Evolutionary conservation across 2,113 vertebrate genomes (phyloP), one percentile per base, ranked within the genome.

Genomic region (Callaeas wilsoni): DNA sequence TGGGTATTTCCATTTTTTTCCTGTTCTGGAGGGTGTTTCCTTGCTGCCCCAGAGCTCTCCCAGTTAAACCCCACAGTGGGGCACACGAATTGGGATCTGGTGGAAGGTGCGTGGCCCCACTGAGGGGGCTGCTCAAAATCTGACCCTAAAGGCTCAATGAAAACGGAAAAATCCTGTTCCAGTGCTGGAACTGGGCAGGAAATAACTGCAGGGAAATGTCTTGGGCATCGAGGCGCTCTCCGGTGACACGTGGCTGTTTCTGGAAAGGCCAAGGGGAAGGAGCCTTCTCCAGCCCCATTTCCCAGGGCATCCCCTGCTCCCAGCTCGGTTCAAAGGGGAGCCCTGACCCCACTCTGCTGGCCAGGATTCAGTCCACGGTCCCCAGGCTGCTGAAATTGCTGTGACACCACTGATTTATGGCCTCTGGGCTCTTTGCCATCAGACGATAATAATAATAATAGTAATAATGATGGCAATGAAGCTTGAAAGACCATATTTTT

Each of bases 361-460:
- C 74, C 46, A 64, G 49, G 69, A 5, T 13, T n/a, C 69, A 23
- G 23, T 2, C 27, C 73, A 55, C 60, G 12, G 22, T 41, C 42
- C 44, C 55, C 49, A 20, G 0, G 1, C 32, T 47, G 37, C 52
- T 62, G 77, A 41, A 65, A 87, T 18, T 27, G 5, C n/a, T 44
- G 30, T 20, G 57, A 8, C 57, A 44, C 29, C 50, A 23, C 52
- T 64, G 41, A 81, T 69, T 74, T 90, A 9, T 27, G 33, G 26
- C 53, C 22, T 12, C 93, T 79, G 85, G 88, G 93, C 74, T 92
- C 62, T 82, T 42, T 82, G 47, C 49, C 79, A 75, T 50, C 57
- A 70, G 30, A 25, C 5, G 73, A 37, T 62, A 41, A 49, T 49
- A 32, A 68, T 49, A 79, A 59, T 59, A 7, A 55, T 37, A 35